A percentile compares a stretch with the other conserved stretches of the same genome.
phyloP scores from a whole-genome alignment of 2,888 invertebrate genomes.

The Drosophila neoperkinsi region DNA sequence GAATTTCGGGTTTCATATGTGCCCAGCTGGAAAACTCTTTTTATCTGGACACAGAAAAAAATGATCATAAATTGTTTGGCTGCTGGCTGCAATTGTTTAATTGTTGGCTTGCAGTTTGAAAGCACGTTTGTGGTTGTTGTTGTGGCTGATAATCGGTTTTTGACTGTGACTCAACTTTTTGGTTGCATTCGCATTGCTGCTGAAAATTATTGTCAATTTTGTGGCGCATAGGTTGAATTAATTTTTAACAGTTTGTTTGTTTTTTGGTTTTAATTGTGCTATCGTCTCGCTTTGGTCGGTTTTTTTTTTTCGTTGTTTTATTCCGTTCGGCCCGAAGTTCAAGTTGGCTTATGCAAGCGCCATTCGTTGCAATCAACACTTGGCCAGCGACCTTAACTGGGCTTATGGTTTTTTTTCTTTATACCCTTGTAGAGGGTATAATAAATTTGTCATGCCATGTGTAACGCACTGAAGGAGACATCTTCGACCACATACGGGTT shows the following conservation, averaged over 20 bases:
- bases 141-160: conserved; percentile 69
- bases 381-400: conserved; percentile 46
- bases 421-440: background rate
- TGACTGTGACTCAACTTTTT: conserved; percentile 78
- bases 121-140: conserved; percentile 24
- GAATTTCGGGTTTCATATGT: conserved; percentile 25
- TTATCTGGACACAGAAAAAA: conserved; percentile 54
- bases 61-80: conserved; percentile 67
- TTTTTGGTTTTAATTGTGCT: conserved; percentile 70
- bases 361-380: conserved; percentile 47
- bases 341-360: conserved; percentile 60
- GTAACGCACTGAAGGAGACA: background rate
- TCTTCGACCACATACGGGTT: background rate
- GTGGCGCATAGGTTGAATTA: conserved; percentile 65
- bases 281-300: conserved; percentile 52
- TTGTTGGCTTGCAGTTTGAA: conserved; percentile 60
- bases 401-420: conserved; percentile 2
- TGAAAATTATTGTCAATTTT: conserved; percentile 77
- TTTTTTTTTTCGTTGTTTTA: conserved; percentile 2
- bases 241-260: conserved; percentile 56
- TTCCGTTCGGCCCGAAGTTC: conserved; percentile 51
- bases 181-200: conserved; percentile 38
- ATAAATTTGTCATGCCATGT: background rate
- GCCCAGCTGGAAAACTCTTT: conserved; percentile 42
- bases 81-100: conserved; percentile 75